Base-by-base conservation (phyloP, 2,113 vertebrate genomes). In the Leucopsar rothschildi region DNA sequence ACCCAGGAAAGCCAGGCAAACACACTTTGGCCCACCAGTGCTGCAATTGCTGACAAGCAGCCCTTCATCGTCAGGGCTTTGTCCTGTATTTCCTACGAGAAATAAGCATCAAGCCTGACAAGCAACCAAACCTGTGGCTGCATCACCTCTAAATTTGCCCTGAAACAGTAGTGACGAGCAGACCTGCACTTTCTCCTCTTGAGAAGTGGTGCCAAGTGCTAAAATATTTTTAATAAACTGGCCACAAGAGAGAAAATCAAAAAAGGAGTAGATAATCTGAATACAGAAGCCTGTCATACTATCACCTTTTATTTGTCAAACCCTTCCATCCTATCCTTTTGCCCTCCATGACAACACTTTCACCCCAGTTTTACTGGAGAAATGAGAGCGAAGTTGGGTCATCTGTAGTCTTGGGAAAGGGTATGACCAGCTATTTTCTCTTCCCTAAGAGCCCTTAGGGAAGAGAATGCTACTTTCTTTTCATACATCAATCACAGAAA, bases 1-100 rank as follows among this genome's bases (percentile, higher is more conserved):
- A 96, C 94, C 92, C 93, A 94, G 90, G 72, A 71, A 95, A 96
- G 68, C 18, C 4, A 11, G 63, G 70, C 82, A 85, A 88, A 73
- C 39, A 64, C 1, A 4, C 18, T 52, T 16, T 71, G 68, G 82
- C 76, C 88, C 96, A 92, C 85, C 82, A 94, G 35, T 17, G 47
- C n/a, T 73, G 87, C 68, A 45, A 4, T 7, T 5, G 4, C 55
- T 73, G 5, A 9, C 1, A 6, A 63, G 61, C 56, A 47, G 24
- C 33, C 17, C 60, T 66, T 33, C 82, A 66, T 56, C 31, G n/a
- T 25, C 47, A 81, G 31, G 0, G 3, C 75, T 70, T 75, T 60
- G 39, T 56, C 37, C 63, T 11, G 15, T 15, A 21, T 52, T 90
- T 86, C 25, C 64, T 50, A 4, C 4, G 12, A 94, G 65, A 72